Base-by-base conservation (phyloP, 2,113 vertebrate genomes). In the Corythoichthys intestinalis region DNA sequence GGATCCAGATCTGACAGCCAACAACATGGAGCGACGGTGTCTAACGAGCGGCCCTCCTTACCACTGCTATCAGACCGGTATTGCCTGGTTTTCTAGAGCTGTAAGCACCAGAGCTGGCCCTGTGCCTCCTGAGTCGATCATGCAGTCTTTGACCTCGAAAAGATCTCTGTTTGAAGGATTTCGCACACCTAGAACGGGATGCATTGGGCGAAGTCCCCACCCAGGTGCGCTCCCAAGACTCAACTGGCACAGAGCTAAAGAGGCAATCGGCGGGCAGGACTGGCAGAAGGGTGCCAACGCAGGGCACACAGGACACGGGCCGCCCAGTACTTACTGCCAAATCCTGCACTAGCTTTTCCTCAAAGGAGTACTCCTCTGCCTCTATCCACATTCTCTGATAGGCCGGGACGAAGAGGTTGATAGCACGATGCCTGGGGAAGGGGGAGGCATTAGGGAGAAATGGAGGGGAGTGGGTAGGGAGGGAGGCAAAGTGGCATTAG, bases 311-410 rank as follows among this genome's bases (percentile, higher is more conserved):
- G 83, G 83, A 75, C 83, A 71, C 76, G 83, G 73, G 71, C 70
- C 73, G 82, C 86, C 91, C 91, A 82, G 94, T 99, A 99, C 97
- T 98, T 98, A 99, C 97, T 96, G 97, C 94, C 94, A 98, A 94
- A 92, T 98, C 96, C 94, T 98, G 95, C 89, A 99, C 95, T 97
- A 99, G 96, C 93, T 94, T 98, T 94, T 98, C 97, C 95, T 99
- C 97, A 98, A 99, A 99, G 90, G 94, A 95, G 94, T 98, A 95
- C 91, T 96, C 95, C 94, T 96, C 97, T 96, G 96, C 95, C 94
- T 96, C 96, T 98, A 99, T 98, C 97, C 97, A 98, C 92, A 94
- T 95, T 94, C 93, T 98, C 95, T 96, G 94, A 98, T 97, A 99
- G 94, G 95, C 96, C 93, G 94, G 93, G 94, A 98, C 94, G 96